Evolutionary conservation across 2,113 vertebrate species (phyloP).

Genomic region (Coreoperca whiteheadi): DNA sequence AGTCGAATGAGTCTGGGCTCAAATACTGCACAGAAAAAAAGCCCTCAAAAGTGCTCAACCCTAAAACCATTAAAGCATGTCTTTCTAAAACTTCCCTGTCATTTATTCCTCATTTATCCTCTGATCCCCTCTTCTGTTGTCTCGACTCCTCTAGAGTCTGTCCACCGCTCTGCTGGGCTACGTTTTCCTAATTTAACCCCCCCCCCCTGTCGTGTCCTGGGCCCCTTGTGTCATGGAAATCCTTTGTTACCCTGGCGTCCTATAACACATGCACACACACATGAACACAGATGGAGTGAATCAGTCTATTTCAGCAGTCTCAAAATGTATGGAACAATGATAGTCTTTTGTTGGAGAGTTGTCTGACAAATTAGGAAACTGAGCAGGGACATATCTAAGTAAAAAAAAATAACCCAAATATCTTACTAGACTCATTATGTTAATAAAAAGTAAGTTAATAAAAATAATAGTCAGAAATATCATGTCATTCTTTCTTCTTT

Average conservation of each 20-base stretch:
- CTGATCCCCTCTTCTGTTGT: constrained; percentile 71
- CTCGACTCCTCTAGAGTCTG: constrained; percentile 49
- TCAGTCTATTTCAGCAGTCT: constrained; percentile 45
- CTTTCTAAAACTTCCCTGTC: constrained; percentile 65
- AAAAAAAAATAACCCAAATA: constrained; percentile 2
- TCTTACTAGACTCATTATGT: neutral
- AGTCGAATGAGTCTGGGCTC: constrained; percentile 57
- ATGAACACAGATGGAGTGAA: constrained; percentile 66
- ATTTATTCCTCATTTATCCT: constrained; percentile 70
- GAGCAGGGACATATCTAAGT: neutral
- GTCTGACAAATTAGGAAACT: constrained; percentile 24
- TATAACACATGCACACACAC: constrained; percentile 57
- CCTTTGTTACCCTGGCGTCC: constrained; percentile 74
- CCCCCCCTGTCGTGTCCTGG: constrained; percentile 40
- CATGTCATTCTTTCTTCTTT: constrained; percentile 13
- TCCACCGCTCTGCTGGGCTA: constrained; percentile 42
- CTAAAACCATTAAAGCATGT: constrained; percentile 81
- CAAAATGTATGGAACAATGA: constrained; percentile 49
- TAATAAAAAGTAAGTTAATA: constrained; percentile 4
- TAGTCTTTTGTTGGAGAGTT: constrained; percentile 54
- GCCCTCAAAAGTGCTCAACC: constrained; percentile 59
- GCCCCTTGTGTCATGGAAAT: constrained; percentile 75
- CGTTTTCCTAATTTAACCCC: constrained; percentile 62
- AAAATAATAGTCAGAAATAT: constrained; percentile 7
- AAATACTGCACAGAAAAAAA: constrained; percentile 40